Evolutionary conservation across 2,113 vertebrate species (phyloP).

Genomic region (Arenaria interpres): DNA sequence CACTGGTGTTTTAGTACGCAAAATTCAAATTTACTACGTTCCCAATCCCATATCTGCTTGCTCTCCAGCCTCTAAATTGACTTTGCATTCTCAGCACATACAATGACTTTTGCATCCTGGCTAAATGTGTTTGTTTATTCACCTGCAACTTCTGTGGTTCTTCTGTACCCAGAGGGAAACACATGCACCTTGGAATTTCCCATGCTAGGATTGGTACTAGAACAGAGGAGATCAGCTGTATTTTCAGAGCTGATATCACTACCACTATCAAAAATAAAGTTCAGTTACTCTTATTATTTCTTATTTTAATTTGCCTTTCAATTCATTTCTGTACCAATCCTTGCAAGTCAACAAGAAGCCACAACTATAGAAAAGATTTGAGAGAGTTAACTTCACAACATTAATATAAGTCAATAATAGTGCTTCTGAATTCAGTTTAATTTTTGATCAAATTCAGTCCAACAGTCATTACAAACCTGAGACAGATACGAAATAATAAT

Average conservation of each 20-base stretch:
- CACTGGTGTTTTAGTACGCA: not conserved
- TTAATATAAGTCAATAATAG: not conserved
- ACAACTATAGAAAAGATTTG: not conserved
- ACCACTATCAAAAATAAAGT: not conserved
- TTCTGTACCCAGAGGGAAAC: not conserved
- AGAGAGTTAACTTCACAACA: not conserved
- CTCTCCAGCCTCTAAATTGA: not conserved
- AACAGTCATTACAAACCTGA: not conserved
- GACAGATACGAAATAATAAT: not conserved
- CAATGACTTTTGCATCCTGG: not conserved
- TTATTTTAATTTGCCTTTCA: not conserved
- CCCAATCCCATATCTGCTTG: not conserved
- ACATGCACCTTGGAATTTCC: not conserved
- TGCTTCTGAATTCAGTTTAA: not conserved
- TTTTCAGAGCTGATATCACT: not conserved
- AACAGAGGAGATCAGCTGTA: not conserved
- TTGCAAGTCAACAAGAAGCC: not conserved
- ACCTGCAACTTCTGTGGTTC: not conserved
- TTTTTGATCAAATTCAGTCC: not conserved
- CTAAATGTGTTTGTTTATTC: not conserved
- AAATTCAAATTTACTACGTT: not conserved
- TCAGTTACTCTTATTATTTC: not conserved
- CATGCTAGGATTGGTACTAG: not conserved
- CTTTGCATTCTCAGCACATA: not conserved
- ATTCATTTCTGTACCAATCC: not conserved